A percentile compares a stretch with the other conserved stretches of the same genome.
phyloP scores from a whole-genome alignment of 2,888 invertebrate genomes.

The Mechanitis mazaeus region DNA sequence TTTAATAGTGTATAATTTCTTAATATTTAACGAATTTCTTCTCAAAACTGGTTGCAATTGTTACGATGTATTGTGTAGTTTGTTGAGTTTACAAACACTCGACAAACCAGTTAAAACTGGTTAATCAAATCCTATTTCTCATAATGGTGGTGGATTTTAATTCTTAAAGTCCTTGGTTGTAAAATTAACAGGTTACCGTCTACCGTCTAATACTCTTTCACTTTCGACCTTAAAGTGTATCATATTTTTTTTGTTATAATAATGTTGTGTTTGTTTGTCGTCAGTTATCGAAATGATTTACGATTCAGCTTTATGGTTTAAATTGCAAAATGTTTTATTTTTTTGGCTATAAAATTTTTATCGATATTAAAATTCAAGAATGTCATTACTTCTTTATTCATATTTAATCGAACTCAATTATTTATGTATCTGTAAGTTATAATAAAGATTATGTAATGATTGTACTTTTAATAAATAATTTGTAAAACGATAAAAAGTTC shows the following conservation, averaged over 20 bases:
- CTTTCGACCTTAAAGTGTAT: slow-evolving; percentile 27
- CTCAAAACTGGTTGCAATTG: too few species aligned
- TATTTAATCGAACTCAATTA: too few species aligned
- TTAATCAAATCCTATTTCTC: background rate
- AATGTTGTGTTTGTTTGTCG: slow-evolving; percentile 13
- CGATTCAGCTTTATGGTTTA: slow-evolving; percentile 45
- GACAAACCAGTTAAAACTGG: too few species aligned
- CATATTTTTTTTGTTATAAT: slow-evolving; percentile 2
- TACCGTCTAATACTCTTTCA: slow-evolving; percentile 22
- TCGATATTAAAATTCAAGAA: background rate
- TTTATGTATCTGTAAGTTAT: too few species aligned
- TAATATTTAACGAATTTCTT: too few species aligned
- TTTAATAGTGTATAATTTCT: slow-evolving; percentile 9
- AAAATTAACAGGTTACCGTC: slow-evolving; percentile 18
- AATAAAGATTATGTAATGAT: too few species aligned
- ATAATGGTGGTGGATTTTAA: slow-evolving; percentile 19
- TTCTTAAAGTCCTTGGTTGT: slow-evolving; percentile 23
- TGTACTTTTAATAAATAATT: too few species aligned
- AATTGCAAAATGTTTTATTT: slow-evolving; percentile 43
- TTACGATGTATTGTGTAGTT: too few species aligned
- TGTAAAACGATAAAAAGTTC: too few species aligned
- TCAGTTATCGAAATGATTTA: background rate
- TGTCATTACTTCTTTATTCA: background rate
- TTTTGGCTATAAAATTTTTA: slow-evolving; percentile 14
- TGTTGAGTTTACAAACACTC: too few species aligned